phyloP scores from a whole-genome alignment of 2,888 invertebrate genomes.

The Cryptophagus acutangulus region DNA sequence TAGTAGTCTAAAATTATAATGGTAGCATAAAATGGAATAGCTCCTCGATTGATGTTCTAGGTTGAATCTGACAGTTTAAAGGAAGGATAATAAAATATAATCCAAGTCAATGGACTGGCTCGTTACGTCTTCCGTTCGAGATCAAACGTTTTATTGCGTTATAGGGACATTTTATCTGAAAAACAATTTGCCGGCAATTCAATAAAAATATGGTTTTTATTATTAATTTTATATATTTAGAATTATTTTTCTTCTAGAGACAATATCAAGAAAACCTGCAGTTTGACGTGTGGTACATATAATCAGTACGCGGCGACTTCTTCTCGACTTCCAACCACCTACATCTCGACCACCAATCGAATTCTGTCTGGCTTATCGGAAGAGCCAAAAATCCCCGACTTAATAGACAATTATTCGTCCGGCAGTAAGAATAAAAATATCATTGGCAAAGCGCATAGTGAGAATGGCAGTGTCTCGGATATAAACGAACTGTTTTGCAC shows the following conservation, averaged over 20 bases:
- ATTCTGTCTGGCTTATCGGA: constrained; percentile 38
- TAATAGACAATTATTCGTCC: constrained; percentile 41
- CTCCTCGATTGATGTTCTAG: too few species aligned
- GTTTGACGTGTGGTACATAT: constrained; percentile 48
- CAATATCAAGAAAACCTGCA: constrained; percentile 45
- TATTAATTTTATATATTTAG: too few species aligned
- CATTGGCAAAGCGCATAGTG: constrained; percentile 37
- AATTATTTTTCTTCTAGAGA: constrained; percentile 46
- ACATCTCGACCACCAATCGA: constrained; percentile 31
- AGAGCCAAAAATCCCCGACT: constrained; percentile 42
- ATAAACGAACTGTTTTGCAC: constrained; percentile 57
- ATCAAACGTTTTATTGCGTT: background rate
- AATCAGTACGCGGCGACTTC: constrained; percentile 31
- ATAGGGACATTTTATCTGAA: background rate
- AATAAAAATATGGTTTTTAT: background rate
- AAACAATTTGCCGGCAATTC: background rate
- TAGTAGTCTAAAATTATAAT: too few species aligned
- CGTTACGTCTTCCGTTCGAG: too few species aligned
- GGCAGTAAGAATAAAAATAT: constrained; percentile 12
- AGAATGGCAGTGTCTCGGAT: constrained; percentile 44
- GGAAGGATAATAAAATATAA: too few species aligned
- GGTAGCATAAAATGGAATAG: too few species aligned
- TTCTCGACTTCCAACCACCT: constrained; percentile 18
- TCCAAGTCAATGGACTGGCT: too few species aligned
- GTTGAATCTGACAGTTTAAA: too few species aligned